Percentiles rank a stretch among this genome's conserved stretches.
Conservation (phyloP, 2,888 invertebrate genomes). For the Lithosia quadra region DNA sequence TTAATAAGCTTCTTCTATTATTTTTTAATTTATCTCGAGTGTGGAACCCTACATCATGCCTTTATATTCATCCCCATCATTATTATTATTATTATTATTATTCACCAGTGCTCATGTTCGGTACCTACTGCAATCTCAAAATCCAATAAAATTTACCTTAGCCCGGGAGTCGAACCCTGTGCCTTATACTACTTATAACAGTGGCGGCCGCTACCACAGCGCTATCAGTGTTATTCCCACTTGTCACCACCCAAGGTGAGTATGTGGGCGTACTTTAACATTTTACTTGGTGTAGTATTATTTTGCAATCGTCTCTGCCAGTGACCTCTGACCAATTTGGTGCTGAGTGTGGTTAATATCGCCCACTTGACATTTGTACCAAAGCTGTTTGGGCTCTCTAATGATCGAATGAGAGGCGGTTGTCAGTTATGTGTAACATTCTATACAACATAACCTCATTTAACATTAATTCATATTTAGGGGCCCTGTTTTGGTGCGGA, state of each 20-base stretch:
- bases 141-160: no score
- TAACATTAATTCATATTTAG: not conserved
- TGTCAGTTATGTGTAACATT: slow-evolving; percentile 14
- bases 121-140: no score
- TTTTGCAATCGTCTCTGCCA: slow-evolving; percentile 20
- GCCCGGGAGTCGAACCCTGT: not conserved
- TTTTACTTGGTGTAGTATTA: slow-evolving; percentile 1
- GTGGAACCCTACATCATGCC: no score
- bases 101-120: no score
- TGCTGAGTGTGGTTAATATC: slow-evolving; percentile 22
- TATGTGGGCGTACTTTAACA: not conserved
- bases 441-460: slow-evolving; percentile 5
- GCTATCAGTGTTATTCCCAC: no score
- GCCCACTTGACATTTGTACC: slow-evolving; percentile 38
- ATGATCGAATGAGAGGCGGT: slow-evolving; percentile 7
- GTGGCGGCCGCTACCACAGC: not conserved
- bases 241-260: no score
- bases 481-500: no score
- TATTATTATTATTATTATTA: no score
- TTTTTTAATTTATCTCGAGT: no score
- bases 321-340: slow-evolving; percentile 37
- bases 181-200: not conserved
- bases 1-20: no score
- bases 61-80: no score
- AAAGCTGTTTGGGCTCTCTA: slow-evolving; percentile 10